These are phyloP conservation scores for Scolanthus callimorphus DNA, from an alignment of 92 coral and sea anemone genomes.

Conservation along the genomic window DNA sequence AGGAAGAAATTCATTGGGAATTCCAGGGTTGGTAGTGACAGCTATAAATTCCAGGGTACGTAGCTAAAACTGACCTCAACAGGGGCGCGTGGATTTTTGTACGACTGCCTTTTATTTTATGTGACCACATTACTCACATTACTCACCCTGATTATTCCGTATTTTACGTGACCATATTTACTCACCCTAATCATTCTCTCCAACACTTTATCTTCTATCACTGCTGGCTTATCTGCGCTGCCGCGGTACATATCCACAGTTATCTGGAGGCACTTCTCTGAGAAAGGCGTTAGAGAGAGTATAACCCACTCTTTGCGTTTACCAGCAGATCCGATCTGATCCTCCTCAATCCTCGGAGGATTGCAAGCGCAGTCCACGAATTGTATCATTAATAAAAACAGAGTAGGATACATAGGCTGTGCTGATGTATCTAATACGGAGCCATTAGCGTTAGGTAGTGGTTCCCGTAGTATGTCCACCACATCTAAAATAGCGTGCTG, in stretches of 20 bases:
- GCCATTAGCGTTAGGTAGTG: slow-evolving; percentile 70
- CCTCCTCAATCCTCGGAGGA: slow-evolving; percentile 73
- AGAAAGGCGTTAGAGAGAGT: slow-evolving; percentile 71
- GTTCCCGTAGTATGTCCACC: slow-evolving; percentile 81
- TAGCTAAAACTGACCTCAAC: too few relatives aligned
- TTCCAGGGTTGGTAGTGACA: too few relatives aligned
- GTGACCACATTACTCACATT: too few relatives aligned
- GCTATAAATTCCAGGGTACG: too few relatives aligned
- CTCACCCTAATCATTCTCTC: slow-evolving; percentile 87
- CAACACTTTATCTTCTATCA: slow-evolving; percentile 87
- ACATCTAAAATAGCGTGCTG: slow-evolving; percentile 88
- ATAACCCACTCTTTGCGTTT: slow-evolving; percentile 79
- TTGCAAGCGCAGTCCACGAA: slow-evolving; percentile 69
- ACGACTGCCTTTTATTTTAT: too few relatives aligned
- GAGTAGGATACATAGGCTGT: slow-evolving; percentile 97
- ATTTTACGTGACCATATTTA: too few relatives aligned
- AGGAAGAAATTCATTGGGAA: too few relatives aligned
- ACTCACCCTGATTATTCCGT: too few relatives aligned
- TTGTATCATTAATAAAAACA: slow-evolving; percentile 68
- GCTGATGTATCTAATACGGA: slow-evolving; percentile 84
- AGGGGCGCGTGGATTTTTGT: too few relatives aligned
- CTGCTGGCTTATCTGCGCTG: slow-evolving; percentile 77
- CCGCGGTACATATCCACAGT: slow-evolving; percentile 68
- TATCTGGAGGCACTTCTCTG: slow-evolving; percentile 83
- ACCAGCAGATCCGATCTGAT: slow-evolving; percentile 18